Percentiles rank a stretch among this genome's conserved stretches.
Evolutionary conservation across 2,113 vertebrate genomes (phyloP).

Genomic region (Cochlearius cochlearius): DNA sequence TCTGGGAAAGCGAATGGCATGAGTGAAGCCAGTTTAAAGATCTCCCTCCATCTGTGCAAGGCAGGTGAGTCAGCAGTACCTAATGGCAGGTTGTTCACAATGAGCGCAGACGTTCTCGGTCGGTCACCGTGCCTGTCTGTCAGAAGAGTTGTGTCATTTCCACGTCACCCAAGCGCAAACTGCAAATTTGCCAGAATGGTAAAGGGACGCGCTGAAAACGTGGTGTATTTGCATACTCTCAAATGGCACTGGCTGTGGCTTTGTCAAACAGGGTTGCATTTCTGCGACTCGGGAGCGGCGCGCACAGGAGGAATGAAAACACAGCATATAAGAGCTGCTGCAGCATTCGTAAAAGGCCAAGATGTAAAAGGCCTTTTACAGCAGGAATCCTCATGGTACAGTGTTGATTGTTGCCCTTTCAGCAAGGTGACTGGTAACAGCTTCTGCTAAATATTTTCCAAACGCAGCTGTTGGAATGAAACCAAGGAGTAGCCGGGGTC

Average conservation of each 20-base stretch:
- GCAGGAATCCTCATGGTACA: not conserved
- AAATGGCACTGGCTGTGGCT: not conserved
- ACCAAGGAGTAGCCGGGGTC: not conserved
- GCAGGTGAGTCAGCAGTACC: constrained; percentile 19
- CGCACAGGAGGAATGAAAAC: not conserved
- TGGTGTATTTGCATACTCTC: fast-evolving
- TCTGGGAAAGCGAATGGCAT: not conserved
- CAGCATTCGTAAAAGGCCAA: not conserved
- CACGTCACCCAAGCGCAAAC: not conserved
- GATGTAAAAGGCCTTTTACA: not conserved
- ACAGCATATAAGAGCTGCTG: not conserved
- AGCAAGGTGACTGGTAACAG: not conserved
- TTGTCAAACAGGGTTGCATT: fast-evolving
- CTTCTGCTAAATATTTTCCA: not conserved
- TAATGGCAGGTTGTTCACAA: not conserved
- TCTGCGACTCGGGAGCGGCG: not conserved
- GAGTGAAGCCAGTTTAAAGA: not conserved
- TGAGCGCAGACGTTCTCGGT: fast-evolving
- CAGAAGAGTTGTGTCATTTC: not conserved
- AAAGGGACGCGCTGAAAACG: not conserved
- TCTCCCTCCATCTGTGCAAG: not conserved
- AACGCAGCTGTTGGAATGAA: not conserved
- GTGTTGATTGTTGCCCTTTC: not conserved
- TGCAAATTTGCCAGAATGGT: not conserved
- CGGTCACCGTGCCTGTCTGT: not conserved